Conservation (phyloP, 2,113 vertebrate species). For the Grallaria varia region DNA sequence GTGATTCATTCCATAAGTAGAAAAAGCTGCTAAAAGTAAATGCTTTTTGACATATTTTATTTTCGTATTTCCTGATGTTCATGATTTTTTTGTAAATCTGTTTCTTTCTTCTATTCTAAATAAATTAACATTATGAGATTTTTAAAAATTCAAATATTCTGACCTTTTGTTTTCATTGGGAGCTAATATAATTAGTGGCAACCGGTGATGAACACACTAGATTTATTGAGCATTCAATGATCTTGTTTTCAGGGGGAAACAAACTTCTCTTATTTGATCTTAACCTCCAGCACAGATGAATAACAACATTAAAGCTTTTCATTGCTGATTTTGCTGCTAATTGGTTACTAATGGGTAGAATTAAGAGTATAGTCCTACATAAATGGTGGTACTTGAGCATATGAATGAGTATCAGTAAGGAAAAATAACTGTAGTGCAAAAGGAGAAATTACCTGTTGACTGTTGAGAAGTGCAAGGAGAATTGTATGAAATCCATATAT, state of each 20-base stretch:
- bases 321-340: background rate
- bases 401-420: background rate
- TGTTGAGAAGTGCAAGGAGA: background rate
- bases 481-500: background rate
- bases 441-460: background rate
- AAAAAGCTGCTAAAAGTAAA: background rate
- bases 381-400: background rate
- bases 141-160: background rate
- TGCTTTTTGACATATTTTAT: background rate
- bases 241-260: background rate
- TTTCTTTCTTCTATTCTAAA: background rate
- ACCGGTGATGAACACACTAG: background rate
- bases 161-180: background rate
- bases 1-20: background rate
- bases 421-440: background rate
- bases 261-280: background rate
- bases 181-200: background rate
- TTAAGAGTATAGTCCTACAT: background rate
- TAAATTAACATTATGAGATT: background rate
- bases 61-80: background rate
- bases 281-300: background rate
- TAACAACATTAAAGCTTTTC: background rate
- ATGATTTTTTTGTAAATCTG: background rate
- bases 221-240: background rate
- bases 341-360: background rate